Conservation (phyloP, 2,888 invertebrate genomes). For the Ernsta delagoae region DNA sequence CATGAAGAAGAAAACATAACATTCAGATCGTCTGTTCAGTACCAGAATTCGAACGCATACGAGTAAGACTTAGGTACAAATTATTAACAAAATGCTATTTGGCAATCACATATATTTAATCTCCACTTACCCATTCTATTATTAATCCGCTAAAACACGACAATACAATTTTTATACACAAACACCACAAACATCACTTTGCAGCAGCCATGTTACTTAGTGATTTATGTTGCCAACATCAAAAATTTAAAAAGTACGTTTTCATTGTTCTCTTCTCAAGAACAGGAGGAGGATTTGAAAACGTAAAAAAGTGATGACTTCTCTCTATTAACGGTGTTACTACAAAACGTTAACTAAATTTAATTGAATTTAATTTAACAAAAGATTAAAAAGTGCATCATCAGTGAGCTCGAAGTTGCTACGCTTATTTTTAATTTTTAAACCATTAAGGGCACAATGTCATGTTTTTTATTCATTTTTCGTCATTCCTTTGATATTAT, state of each 20-base stretch:
- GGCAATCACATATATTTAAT: background rate
- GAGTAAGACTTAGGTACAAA: background rate
- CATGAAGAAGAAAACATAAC: constrained; percentile 17
- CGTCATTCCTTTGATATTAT: too few relatives aligned
- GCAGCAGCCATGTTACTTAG: constrained; percentile 68
- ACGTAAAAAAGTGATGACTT: too few relatives aligned
- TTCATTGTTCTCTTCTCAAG: background rate
- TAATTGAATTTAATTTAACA: too few relatives aligned
- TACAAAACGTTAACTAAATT: too few relatives aligned
- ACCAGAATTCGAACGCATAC: background rate
- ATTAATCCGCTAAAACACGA: constrained; percentile 52
- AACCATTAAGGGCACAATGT: too few relatives aligned
- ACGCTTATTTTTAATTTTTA: too few relatives aligned
- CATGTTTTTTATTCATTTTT: too few relatives aligned
- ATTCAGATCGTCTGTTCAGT: constrained; percentile 14
- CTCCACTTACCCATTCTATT: constrained; percentile 68
- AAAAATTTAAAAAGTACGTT: background rate
- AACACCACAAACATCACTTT: constrained; percentile 73
- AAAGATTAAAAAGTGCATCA: too few relatives aligned
- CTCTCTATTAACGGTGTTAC: too few relatives aligned
- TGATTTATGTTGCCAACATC: constrained; percentile 42
- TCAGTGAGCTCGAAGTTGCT: too few relatives aligned
- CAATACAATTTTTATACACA: constrained; percentile 59
- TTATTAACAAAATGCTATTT: background rate
- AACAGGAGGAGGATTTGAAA: too few relatives aligned